Conservation (phyloP, 35 echinoderm and acorn worm species). For the Patiria miniata region DNA sequence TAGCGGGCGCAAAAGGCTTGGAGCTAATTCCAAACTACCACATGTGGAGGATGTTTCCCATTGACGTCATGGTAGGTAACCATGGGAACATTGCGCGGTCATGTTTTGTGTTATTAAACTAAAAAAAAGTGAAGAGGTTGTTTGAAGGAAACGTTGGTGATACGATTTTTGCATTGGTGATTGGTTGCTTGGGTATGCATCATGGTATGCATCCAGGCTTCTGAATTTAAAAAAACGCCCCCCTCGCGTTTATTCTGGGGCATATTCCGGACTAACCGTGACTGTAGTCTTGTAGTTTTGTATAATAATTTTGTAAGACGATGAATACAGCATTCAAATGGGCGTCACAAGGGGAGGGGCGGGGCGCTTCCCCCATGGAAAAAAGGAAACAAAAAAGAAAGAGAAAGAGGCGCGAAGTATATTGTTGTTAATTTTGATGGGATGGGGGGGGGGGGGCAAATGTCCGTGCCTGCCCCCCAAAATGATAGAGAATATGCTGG, state of each 20-base stretch:
- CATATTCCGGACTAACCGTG: too few species aligned
- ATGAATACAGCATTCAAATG: too few species aligned
- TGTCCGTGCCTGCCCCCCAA: too few species aligned
- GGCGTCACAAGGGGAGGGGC: too few species aligned
- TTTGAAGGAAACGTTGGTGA: background rate
- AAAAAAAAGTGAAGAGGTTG: background rate
- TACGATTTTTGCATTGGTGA: background rate
- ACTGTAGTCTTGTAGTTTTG: too few species aligned
- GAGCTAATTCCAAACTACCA: conserved; percentile 1
- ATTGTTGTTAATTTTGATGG: too few species aligned
- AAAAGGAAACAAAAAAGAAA: too few species aligned
- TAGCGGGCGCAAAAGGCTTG: background rate
- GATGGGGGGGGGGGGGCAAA: too few species aligned
- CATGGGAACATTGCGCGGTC: background rate
- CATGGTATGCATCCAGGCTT: background rate
- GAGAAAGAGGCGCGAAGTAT: too few species aligned
- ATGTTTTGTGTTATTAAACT: background rate
- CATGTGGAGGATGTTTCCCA: background rate
- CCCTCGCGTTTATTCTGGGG: background rate
- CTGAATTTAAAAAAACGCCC: background rate
- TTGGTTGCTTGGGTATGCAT: background rate
- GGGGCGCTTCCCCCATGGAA: too few species aligned
- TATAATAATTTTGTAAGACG: too few species aligned
- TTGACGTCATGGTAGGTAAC: background rate
- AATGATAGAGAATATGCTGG: too few species aligned